These are phyloP conservation scores for Gnatocerus cornutus DNA, from an alignment of 2,888 invertebrate species.

Conservation along the genomic window DNA sequence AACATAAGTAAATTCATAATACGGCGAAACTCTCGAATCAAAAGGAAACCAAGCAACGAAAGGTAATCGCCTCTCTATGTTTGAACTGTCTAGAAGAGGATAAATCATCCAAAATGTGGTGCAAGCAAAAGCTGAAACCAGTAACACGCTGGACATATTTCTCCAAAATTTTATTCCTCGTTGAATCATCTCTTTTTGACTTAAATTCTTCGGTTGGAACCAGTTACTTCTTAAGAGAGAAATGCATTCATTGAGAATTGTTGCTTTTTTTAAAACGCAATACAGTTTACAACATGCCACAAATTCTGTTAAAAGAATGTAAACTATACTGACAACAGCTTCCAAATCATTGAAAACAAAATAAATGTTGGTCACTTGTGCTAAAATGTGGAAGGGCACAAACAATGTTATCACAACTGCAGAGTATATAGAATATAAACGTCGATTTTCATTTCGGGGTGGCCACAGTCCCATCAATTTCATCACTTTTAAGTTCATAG, in stretches of 20 bases:
- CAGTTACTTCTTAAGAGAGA: neutral
- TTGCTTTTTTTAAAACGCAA: slow-evolving; percentile 14
- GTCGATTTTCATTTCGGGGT: neutral
- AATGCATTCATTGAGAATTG: slow-evolving; percentile 8
- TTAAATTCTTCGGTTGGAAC: slow-evolving; percentile 24
- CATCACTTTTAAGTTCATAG: slow-evolving; percentile 6
- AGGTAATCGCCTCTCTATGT: slow-evolving; percentile 16
- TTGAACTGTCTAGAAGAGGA: slow-evolving; percentile 17
- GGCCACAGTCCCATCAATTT: slow-evolving; percentile 29
- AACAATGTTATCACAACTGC: neutral
- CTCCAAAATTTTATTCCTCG: neutral
- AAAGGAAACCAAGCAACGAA: slow-evolving; percentile 34
- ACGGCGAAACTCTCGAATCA: slow-evolving; percentile 16
- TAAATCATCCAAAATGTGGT: slow-evolving; percentile 6
- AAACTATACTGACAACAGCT: slow-evolving; percentile 11
- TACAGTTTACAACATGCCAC: slow-evolving; percentile 17
- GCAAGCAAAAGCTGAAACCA: neutral
- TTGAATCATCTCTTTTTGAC: neutral
- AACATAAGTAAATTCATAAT: slow-evolving; percentile 26
- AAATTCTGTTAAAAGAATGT: slow-evolving; percentile 14
- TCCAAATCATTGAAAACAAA: slow-evolving; percentile 17
- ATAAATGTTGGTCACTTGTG: slow-evolving; percentile 25
- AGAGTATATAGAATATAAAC: slow-evolving; percentile 5
- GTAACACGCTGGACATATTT: neutral
- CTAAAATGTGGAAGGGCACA: slow-evolving; percentile 5